Base-by-base conservation (phyloP, 2,888 invertebrate species). In the Drosophila cognata region DNA sequence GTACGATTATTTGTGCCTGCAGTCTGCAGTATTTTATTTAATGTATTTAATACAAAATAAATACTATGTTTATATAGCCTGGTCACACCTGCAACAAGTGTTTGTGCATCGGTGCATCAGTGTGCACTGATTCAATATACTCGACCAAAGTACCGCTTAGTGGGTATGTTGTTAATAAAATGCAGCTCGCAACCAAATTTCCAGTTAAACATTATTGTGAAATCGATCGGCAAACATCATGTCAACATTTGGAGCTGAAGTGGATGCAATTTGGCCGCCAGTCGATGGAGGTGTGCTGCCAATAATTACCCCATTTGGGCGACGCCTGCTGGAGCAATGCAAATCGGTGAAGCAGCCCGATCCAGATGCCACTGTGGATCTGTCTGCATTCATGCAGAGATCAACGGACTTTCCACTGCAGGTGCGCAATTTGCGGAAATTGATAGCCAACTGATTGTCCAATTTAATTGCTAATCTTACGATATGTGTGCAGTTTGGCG, bases 231-330 rank as follows among this genome's bases (percentile, higher is more conserved):
- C 13, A 25, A 21, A 52, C 25, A 60, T 18, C 11, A 91, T 21
- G 92, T 78, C 86, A 2, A 79, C 74, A 46, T 92, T 91, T 68
- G 92, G 92, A 5, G 57, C 72, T 6, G 84, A 91, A 50, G 93
- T 92, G 48, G 82, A 81, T 41, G 71, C 67, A 5, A 57, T 85
- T 53, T 84, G 88, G 88, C 84, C 88, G 2, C 7, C 65, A 18
- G 18, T 63, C 35, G 38, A 67, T n/a, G 64, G 36, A 11, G 10
- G 10, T 0, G 6, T n/a, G 3, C 53, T 52, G 35, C 16, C 58
- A 25, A n/a, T 4, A 31, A 10, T 88, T 11, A 84, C 64, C 1
- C 69, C 85, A 33, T 92, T 89, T 67, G 91, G 89, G 0, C 75
- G 68, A 4, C 72, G 78, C 28, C 58, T 91, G 29, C 46, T 92